Evolutionary conservation across 2,888 invertebrate genomes (phyloP), one percentile per base, ranked within the genome.

Genomic region (Drosophila kokeensis): DNA sequence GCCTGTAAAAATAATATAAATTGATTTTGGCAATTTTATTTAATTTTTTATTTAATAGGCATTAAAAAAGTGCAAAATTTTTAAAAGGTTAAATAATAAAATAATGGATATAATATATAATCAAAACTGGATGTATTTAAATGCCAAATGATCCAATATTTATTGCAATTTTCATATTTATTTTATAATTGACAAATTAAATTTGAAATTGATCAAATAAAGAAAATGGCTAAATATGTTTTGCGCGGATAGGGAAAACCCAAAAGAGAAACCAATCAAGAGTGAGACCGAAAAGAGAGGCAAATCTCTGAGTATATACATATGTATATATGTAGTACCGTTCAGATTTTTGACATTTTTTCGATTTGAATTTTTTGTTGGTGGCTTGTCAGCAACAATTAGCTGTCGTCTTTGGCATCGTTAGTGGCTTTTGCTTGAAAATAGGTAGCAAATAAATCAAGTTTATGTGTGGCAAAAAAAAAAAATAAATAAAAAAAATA

Each of bases 321-420:
- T n/a, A n/a, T n/a, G 5, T 21, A 42, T 6, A 42, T 57, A 57
- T 57, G 0, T 55, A 54, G 78, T 68, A 73, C 29, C 62, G 42
- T 62, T 32, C 29, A 55, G 49, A 21, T 29, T 45, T 60, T 27
- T 15, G 45, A 45, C 24, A 11, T 11, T 49, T 50, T 50, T 66
- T 32, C 10, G 15, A 59, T 36, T 40, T 76, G 53, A 15, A 15
- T 55, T 42, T 45, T 67, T 49, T n/a, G n/a, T 69, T 67, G 29
- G 64, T 57, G 73, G 69, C 81, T 76, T 90, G 89, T 88, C 85
- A 82, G 76, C 89, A 83, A 80, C 90, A 86, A 86, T 90, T 88
- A 86, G 90, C 83, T 66, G 69, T 61, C 70, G 71, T 73, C 60
- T 73, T 71, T 55, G 57, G 30, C 64, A 70, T 67, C 70, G 69